Base-by-base conservation (phyloP, 2,797 vertebrate species). In the Limnodromus scolopaceus region DNA sequence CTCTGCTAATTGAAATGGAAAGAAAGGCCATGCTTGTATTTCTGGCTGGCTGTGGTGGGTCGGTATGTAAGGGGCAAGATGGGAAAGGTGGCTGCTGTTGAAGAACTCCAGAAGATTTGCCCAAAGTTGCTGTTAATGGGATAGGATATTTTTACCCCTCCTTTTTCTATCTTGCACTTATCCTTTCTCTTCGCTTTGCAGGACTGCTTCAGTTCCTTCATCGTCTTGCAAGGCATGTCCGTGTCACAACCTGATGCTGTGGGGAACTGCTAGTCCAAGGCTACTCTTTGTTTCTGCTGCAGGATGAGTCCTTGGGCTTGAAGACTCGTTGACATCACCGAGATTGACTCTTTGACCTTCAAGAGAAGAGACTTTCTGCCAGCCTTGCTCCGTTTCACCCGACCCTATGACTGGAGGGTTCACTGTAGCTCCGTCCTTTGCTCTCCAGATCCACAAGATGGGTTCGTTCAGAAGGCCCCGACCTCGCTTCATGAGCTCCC, bases 401-500 rank as follows among this genome's bases (percentile, higher is more conserved):
- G 96, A 94, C 94, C 93, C 76, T 97, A 98, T 98, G 98, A 98
- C 97, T 92, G 96, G 97, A 8, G 96, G 97, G 72, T 93, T 97
- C 22, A 74, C 95, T 3, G 6, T 95, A 66, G 68, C 82, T 81
- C 89, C 92, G 2, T 90, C 95, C 87, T 84, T 96, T 15, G 95
- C 82, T 13, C 63, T 86, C 3, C 98, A 97, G 54, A 89, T 96
- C 63, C 96, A 89, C 90, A 98, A 95, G 96, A 99, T 99, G 99
- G 99, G 99, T 96, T 99, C 99, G 0, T 99, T 99, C 96, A 98
- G 99, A 48, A 98, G 98, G 46, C 99, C 99, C 2, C 97, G 99
- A 15, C 99, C 99, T 0, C 99, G 99, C 30, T 99, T 99, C 96
- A 99, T 99, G 99, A 99, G 99, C 96, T 99, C 99, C 15, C 99